Percentiles rank a stretch among this genome's conserved stretches.
Conservation (phyloP, 2,888 invertebrate genomes). For the Macrophya alboannulata region DNA sequence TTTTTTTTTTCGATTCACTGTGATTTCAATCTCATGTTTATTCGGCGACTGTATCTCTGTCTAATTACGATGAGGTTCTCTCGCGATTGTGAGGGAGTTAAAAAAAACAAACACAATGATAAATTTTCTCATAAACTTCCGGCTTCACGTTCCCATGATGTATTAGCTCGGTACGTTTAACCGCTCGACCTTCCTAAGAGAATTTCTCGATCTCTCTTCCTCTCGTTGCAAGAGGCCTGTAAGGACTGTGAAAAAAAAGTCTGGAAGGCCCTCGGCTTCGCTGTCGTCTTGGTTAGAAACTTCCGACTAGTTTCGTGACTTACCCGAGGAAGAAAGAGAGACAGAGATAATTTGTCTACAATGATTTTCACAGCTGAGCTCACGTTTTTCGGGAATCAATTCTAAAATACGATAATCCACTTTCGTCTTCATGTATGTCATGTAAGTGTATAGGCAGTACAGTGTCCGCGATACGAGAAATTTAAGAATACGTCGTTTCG, state of each 20-base stretch:
- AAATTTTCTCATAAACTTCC: conserved; percentile 45
- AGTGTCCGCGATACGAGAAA: not conserved
- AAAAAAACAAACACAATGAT: conserved; percentile 22
- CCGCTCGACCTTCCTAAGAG: conserved; percentile 35
- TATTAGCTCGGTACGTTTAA: conserved; percentile 29
- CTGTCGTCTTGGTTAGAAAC: not conserved
- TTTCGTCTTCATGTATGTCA: not conserved
- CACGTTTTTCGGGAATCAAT: not conserved
- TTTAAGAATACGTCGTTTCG: not conserved
- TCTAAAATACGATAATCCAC: not conserved
- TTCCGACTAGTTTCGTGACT: not conserved
- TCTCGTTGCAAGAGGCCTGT: conserved; percentile 17
- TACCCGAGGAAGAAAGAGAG: not conserved
- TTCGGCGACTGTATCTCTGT: conserved; percentile 11
- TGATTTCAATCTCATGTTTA: conserved; percentile 26
- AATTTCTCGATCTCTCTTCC: conserved; percentile 48
- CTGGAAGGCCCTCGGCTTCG: conserved; percentile 2
- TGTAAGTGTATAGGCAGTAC: not conserved
- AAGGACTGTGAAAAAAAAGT: not conserved
- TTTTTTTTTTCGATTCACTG: no score
- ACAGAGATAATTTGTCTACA: not conserved
- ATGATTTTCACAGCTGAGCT: not conserved
- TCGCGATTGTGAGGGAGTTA: conserved; percentile 2
- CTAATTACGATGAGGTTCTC: conserved; percentile 1
- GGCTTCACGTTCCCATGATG: conserved; percentile 39